These are phyloP conservation scores for Melanotaenia duboulayi DNA, from an alignment of 2,113 vertebrate species.

Conservation along the genomic window DNA sequence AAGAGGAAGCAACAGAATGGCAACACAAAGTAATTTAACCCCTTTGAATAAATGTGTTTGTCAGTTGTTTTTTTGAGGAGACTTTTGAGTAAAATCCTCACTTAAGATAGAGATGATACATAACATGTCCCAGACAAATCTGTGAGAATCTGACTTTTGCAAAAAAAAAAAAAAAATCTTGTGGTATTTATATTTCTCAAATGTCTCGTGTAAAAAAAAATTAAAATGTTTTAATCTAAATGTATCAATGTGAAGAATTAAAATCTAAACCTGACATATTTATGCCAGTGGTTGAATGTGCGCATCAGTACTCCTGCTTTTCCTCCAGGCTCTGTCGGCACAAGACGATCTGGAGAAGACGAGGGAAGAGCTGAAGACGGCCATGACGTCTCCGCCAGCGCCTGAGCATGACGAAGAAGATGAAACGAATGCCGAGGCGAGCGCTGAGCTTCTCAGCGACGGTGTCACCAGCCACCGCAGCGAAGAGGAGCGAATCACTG, in stretches of 20 bases:
- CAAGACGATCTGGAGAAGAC: constrained; percentile 97
- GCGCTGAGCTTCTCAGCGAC: constrained; percentile 91
- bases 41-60: neutral
- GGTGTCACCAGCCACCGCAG: constrained; percentile 89
- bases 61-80: neutral
- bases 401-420: constrained; percentile 93
- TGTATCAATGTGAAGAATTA: no score
- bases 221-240: no score
- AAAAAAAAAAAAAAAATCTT: no score
- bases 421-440: constrained; percentile 90
- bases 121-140: no score
- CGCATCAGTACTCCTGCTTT: neutral
- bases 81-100: neutral
- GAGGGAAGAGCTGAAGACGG: constrained; percentile 93
- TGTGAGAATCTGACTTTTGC: no score
- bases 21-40: constrained; percentile 91
- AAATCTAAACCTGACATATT: no score
- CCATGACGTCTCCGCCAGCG: constrained; percentile 87
- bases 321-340: constrained; percentile 89
- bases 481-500: constrained; percentile 93
- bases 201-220: no score
- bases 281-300: neutral
- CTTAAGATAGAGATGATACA: no score
- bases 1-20: constrained; percentile 95
- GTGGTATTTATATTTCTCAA: no score